Conservation (phyloP, 2,888 invertebrate genomes). For the Scaptomyza tumidula region DNA sequence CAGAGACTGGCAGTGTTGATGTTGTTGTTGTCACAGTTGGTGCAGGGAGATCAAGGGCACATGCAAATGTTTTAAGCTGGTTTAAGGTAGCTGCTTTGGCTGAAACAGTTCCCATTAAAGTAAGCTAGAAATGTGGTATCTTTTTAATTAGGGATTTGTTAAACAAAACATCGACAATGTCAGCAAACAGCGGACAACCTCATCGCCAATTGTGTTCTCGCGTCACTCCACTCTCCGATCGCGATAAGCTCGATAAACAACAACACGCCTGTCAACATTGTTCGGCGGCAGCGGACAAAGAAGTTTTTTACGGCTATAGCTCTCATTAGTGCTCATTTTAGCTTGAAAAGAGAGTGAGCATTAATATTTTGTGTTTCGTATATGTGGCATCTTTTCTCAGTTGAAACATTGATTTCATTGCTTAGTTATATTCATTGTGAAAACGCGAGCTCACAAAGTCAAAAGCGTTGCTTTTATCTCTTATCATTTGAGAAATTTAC, state of each 20-base stretch:
- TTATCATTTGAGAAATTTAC: constrained; percentile 78
- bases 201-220: constrained; percentile 46
- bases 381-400: constrained; percentile 26
- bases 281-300: constrained; percentile 66
- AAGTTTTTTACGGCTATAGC: constrained; percentile 27
- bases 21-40: constrained; percentile 1
- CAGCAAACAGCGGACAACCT: constrained; percentile 48
- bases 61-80: neutral
- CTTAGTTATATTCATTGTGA: constrained; percentile 72
- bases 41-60: constrained; percentile 2
- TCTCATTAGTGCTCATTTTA: constrained; percentile 1
- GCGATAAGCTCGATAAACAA: constrained; percentile 67
- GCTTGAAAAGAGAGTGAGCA: neutral
- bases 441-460: constrained; percentile 57
- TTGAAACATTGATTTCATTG: constrained; percentile 37
- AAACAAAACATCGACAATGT: constrained; percentile 52
- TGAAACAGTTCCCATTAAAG: neutral
- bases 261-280: constrained; percentile 62
- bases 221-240: constrained; percentile 40
- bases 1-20: neutral
- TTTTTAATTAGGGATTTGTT: constrained; percentile 77
- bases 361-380: neutral
- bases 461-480: constrained; percentile 53
- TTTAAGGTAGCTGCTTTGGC: neutral
- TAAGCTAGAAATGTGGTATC: constrained; percentile 20